Conservation (phyloP, 2,113 vertebrate species). For the Stegastes partitus region DNA sequence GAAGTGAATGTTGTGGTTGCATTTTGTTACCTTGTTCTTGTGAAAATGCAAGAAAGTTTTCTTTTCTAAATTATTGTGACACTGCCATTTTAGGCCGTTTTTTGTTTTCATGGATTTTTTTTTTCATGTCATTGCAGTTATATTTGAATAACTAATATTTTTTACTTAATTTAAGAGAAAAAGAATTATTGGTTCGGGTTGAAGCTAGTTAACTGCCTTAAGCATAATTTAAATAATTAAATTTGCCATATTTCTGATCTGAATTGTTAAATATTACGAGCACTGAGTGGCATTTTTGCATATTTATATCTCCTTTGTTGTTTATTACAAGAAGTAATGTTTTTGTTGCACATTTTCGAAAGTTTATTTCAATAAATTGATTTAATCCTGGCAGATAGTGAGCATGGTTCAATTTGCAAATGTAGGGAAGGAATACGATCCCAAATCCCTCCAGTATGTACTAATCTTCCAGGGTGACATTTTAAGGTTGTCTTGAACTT, state of each 20-base stretch:
- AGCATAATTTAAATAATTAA: conserved; percentile 56
- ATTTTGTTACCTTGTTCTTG: conserved; percentile 41
- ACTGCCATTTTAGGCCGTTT: conserved; percentile 72
- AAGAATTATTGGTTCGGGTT: conserved; percentile 47
- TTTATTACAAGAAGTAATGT: conserved; percentile 44
- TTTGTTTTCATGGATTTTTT: conserved; percentile 11
- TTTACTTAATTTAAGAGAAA: conserved; percentile 60
- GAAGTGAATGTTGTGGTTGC: conserved; percentile 38
- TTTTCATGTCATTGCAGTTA: conserved; percentile 38
- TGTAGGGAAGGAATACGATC: not conserved
- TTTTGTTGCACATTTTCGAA: conserved; percentile 51
- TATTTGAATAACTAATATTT: conserved; percentile 47
- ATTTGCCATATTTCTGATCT: conserved; percentile 50
- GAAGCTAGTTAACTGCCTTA: conserved; percentile 68
- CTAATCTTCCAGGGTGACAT: not conserved
- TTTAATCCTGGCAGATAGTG: not conserved
- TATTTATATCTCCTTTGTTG: conserved; percentile 52
- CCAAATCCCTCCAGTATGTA: not conserved
- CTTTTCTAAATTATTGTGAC: conserved; percentile 66
- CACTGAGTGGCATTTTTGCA: conserved; percentile 50
- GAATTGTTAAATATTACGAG: conserved; percentile 39
- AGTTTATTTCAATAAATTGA: conserved; percentile 53
- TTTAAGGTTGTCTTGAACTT: not conserved
- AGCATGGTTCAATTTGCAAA: not conserved
- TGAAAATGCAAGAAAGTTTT: conserved; percentile 51